Evolutionary conservation across 2,888 invertebrate species (phyloP), one percentile per base, ranked within the genome.

Genomic region (Pristionchus maxplancki): DNA sequence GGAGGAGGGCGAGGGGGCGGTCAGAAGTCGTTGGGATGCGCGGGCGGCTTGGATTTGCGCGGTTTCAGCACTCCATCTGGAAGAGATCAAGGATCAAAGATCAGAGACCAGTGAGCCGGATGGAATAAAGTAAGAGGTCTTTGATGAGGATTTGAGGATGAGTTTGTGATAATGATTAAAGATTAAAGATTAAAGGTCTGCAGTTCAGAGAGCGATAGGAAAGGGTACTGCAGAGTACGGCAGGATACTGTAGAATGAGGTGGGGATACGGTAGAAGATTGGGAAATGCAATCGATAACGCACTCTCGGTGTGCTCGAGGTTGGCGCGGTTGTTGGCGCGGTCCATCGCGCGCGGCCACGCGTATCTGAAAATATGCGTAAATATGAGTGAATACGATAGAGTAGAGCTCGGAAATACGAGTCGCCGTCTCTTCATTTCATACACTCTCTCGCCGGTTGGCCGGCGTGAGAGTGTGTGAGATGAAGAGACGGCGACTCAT

Each of bases 321-420:
- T 74, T 74, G 6, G 20, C 71, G 71, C 71, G 71, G 40, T 74
- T 74, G 71, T 74, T 74, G 40, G 40, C 37, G 34, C 71, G 71
- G 71, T 74, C 71, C 71, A 74, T 74, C 71, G 71, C 37, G 11
- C 71, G 71, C 71, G 71, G 71, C 71, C 71, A 74, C 9, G 34
- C 37, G 71, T 74, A 74, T 3, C 71, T 74, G 37, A 31, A 28
- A 9, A 3, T 62, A 62, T 20, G 24, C n/a, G 28, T 62, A n/a
- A n/a, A 5, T 24, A 24, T 28, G 1, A 28, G 62, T n/a, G 62
- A 24, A 20, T 50, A 50, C 17, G 50, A 17, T 50, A 20, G 13
- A 48, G 6, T 48, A 5, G 58, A 58, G 5, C 4, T 4, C n/a
- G n/a, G n/a, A n/a, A 48, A n/a, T n/a, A n/a, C n/a, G n/a, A n/a